Conservation (phyloP, 1,140 invertebrate genomes). For the Linepithema humile region DNA sequence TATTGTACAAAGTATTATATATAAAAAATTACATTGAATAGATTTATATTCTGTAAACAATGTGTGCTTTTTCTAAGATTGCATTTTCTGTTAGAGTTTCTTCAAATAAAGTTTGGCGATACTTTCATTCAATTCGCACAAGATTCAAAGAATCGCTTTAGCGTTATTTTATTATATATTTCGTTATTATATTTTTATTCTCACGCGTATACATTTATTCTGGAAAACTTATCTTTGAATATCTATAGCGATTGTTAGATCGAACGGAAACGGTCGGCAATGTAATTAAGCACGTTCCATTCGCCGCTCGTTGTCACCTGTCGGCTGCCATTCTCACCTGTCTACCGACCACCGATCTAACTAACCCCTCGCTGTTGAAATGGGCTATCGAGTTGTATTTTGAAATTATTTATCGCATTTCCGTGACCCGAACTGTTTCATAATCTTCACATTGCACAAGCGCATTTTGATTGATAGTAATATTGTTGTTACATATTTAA, state of each 20-base stretch:
- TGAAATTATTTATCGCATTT: slow-evolving; percentile 3
- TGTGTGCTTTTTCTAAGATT: too few relatives aligned
- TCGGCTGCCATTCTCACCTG: slow-evolving; percentile 47
- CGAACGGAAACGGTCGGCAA: slow-evolving; percentile 11
- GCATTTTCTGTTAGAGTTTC: too few relatives aligned
- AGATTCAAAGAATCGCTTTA: not conserved
- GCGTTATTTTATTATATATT: not conserved
- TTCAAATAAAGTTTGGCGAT: not conserved
- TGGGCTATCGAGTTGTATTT: not conserved
- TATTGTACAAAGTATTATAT: too few relatives aligned
- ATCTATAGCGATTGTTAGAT: not conserved
- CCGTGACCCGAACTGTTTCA: not conserved
- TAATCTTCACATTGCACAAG: not conserved
- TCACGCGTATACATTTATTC: not conserved
- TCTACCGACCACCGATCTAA: not conserved
- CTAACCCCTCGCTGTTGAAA: slow-evolving; percentile 8
- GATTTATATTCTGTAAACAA: too few relatives aligned
- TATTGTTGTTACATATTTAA: not conserved
- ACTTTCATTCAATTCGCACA: not conserved
- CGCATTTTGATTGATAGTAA: not conserved
- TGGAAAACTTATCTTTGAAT: not conserved
- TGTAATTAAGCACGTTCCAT: slow-evolving; percentile 42
- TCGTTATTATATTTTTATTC: not conserved
- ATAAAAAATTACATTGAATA: too few relatives aligned
- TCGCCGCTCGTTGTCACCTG: slow-evolving; percentile 45